Conservation (phyloP, 1,140 invertebrate species). For the Phymastichus coffea region DNA sequence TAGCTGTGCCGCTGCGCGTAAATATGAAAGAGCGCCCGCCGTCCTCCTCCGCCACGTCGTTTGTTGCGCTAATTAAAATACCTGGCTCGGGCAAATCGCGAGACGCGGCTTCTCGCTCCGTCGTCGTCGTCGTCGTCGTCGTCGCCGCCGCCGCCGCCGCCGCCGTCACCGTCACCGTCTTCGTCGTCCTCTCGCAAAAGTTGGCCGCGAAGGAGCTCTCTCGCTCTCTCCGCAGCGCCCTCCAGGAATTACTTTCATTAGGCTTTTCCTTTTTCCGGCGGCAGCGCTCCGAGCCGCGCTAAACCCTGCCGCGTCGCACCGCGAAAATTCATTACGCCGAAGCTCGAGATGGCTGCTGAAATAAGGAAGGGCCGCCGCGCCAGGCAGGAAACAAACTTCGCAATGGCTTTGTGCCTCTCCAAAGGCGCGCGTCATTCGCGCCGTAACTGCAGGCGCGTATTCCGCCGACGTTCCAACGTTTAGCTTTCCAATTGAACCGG, state of each 20-base stretch:
- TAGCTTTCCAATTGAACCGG: no score
- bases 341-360: no score
- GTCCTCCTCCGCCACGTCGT: constrained; percentile 22
- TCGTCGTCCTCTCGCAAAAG: background rate
- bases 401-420: no score
- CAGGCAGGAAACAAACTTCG: background rate
- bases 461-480: no score
- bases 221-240: no score
- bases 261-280: constrained; percentile 12
- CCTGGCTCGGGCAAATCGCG: constrained; percentile 38
- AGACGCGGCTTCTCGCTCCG: constrained; percentile 23
- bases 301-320: constrained; percentile 5
- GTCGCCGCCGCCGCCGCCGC: background rate
- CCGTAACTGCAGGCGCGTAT: no score
- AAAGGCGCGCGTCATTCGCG: no score
- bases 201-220: background rate
- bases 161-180: background rate
- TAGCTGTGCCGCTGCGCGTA: no score
- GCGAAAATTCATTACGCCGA: constrained; percentile 26
- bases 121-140: no score
- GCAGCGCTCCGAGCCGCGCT: background rate
- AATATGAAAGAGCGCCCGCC: constrained; percentile 46
- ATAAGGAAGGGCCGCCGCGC: background rate
- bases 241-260: constrained; percentile 23
- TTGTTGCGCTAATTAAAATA: constrained; percentile 52